phyloP scores from a whole-genome alignment of 2,113 vertebrate genomes.

The Urocitellus parryii region DNA sequence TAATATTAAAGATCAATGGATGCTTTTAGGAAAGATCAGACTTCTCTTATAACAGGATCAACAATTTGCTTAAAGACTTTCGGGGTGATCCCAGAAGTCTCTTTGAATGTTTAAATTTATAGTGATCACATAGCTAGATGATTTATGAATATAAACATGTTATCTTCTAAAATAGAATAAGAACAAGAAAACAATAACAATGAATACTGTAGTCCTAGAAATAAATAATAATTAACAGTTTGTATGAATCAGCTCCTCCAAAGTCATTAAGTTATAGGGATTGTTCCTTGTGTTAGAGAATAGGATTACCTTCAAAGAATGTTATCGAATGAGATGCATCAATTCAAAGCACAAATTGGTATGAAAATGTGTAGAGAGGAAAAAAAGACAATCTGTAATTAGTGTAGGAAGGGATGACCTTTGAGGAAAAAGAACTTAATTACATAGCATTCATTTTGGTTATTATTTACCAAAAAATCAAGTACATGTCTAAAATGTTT shows the following conservation, averaged over 20 bases:
- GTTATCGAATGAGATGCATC: background rate
- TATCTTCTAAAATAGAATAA: background rate
- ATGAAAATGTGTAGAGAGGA: background rate
- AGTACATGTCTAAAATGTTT: slow-evolving; percentile 12
- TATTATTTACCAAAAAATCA: slow-evolving; percentile 19
- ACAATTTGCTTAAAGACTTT: background rate
- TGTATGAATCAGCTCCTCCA: background rate
- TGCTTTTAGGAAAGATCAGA: slow-evolving; percentile 17
- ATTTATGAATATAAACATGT: background rate
- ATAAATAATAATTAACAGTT: background rate
- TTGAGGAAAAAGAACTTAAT: slow-evolving; percentile 6
- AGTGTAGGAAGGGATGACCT: background rate
- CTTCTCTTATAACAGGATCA: background rate
- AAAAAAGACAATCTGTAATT: background rate
- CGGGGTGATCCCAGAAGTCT: background rate
- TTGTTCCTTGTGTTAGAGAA: background rate
- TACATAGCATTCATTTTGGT: slow-evolving; percentile 23
- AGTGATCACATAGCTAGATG: background rate
- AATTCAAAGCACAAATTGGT: background rate
- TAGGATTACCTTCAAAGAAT: background rate
- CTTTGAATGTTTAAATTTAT: slow-evolving; percentile 39
- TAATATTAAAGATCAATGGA: background rate
- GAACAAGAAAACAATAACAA: background rate
- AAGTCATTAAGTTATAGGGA: background rate
- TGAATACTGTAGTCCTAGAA: background rate